A percentile compares a stretch with the other conserved stretches of the same genome.
These are phyloP conservation scores for Harpagifer antarcticus DNA, from an alignment of 2,797 vertebrate genomes.

Conservation along the genomic window DNA sequence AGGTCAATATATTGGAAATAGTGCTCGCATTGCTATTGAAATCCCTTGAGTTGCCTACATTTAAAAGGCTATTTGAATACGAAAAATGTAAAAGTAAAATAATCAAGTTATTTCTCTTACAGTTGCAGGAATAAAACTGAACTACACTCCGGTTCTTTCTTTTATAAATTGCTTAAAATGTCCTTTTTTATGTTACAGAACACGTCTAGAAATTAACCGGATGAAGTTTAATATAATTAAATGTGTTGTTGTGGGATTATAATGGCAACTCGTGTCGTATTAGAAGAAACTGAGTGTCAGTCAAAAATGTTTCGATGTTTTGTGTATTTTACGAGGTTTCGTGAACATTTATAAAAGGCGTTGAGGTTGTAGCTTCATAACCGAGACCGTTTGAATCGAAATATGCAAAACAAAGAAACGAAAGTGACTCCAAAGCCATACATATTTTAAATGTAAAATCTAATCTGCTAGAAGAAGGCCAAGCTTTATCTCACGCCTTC, in stretches of 20 bases:
- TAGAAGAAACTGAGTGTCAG: not conserved
- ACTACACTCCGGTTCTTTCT: not conserved
- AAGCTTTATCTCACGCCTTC: slow-evolving; percentile 5
- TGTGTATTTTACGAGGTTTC: not conserved
- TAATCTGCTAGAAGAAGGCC: slow-evolving; percentile 26
- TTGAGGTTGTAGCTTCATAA: not conserved
- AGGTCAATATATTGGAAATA: not conserved
- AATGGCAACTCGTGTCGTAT: not conserved
- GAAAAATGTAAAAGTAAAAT: no score
- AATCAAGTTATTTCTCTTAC: not conserved
- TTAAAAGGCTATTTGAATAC: no score
- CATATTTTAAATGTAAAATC: not conserved
- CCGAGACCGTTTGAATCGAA: slow-evolving; percentile 21
- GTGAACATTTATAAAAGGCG: not conserved
- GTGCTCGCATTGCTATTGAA: not conserved
- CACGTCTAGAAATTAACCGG: not conserved
- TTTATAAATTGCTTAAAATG: not conserved
- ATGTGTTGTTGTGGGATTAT: not conserved
- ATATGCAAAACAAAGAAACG: slow-evolving; percentile 1
- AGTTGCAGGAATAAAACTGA: not conserved
- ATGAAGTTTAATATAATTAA: not conserved
- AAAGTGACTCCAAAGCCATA: slow-evolving; percentile 12
- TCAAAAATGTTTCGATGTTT: not conserved
- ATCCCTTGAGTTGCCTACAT: not conserved
- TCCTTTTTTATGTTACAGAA: not conserved